Evolutionary conservation across 2,113 vertebrate genomes (phyloP), one percentile per base, ranked within the genome.

Genomic region (Hirundichthys speculiger): DNA sequence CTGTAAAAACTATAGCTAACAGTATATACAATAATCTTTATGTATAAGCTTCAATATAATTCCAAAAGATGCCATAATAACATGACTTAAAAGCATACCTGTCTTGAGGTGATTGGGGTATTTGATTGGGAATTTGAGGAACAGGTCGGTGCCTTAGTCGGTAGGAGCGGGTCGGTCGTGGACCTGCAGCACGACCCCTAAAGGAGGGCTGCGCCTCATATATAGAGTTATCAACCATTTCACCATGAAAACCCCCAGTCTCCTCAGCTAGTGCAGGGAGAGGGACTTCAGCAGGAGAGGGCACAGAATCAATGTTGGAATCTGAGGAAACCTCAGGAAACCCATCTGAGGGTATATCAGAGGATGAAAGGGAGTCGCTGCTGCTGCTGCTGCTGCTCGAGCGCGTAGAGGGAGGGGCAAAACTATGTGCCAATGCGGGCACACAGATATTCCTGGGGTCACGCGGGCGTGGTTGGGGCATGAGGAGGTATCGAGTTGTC

Each of bases 201-300:
- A 19, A 66, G 57, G 46, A 22, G 43, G 64, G 5, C 16, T 57
- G 82, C 0, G 72, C 5, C 82, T 25, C 85, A 20, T 98, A 99
- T 51, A 98, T 92, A 25, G 92, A 92, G 77, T 98, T 98, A 3
- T 94, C 91, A 69, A 96, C 88, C 97, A 98, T 98, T 69, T 94
- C 87, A 19, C 94, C 92, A 70, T 85, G 82, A 83, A 96, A 95
- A 0, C 82, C 83, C 47, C 79, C 77, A 15, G 82, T 0, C 14
- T 59, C 58, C 1, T 63, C 70, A 1, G 43, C 82, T 0, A 60
- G 20, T 0, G 67, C 20, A 7, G 75, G 65, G 2, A 54, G 25
- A 0, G 73, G 49, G 1, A 6, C 50, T 3, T 63, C 77, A 34
- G 69, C 20, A 2, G 80, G 38, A 42, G 18, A 14, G 42, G 41